phyloP scores from a whole-genome alignment of 2,797 vertebrate species.

The Xerus rutilus region DNA sequence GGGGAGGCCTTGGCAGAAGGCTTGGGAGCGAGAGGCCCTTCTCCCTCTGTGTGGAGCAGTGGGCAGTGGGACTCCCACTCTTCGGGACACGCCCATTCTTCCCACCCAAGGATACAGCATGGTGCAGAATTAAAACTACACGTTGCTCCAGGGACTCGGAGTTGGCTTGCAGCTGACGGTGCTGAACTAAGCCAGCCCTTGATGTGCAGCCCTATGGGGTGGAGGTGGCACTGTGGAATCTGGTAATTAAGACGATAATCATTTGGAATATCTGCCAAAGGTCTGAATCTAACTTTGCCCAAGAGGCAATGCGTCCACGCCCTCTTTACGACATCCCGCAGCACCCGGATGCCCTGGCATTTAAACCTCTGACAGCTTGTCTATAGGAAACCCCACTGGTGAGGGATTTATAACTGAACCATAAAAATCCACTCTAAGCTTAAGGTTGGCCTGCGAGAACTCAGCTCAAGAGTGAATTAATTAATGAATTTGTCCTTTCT shows the following conservation, averaged over 20 bases:
- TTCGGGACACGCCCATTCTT: rapidly evolving
- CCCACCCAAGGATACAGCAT: rapidly evolving
- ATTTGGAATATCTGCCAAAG: constrained; percentile 46
- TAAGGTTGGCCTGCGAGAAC: constrained; percentile 7
- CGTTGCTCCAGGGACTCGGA: rapidly evolving
- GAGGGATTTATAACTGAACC: constrained; percentile 78
- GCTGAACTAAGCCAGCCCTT: background rate
- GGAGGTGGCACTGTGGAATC: background rate
- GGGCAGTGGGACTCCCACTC: rapidly evolving
- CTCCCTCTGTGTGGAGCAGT: rapidly evolving
- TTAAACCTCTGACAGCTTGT: constrained; percentile 74
- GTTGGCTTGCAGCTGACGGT: rapidly evolving
- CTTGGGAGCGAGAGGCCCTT: rapidly evolving
- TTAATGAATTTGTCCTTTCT: constrained; percentile 74
- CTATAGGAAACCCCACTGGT: constrained; percentile 58
- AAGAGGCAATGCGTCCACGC: background rate
- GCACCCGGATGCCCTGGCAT: constrained; percentile 33
- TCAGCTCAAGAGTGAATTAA: constrained; percentile 63
- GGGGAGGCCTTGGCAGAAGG: background rate
- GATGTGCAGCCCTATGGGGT: background rate
- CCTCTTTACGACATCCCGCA: background rate
- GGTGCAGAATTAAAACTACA: background rate
- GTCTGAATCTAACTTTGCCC: background rate
- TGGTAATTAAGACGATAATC: constrained; percentile 40
- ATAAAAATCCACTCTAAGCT: constrained; percentile 73